These are phyloP conservation scores for Aegotheles bennettii DNA, from an alignment of 2,113 vertebrate species.

Conservation along the genomic window DNA sequence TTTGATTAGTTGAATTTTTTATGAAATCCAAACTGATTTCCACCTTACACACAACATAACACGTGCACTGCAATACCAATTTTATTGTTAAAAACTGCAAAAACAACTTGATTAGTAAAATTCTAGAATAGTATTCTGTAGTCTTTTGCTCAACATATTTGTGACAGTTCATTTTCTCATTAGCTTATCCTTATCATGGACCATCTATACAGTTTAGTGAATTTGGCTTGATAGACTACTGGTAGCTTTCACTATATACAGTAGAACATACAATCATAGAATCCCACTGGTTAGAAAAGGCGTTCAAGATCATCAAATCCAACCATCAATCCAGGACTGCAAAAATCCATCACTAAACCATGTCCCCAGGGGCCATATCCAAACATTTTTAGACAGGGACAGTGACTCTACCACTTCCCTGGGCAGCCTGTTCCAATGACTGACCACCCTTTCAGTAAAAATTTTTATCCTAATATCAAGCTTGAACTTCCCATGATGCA, in stretches of 20 bases:
- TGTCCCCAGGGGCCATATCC: too few relatives aligned
- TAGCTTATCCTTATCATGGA: neutral
- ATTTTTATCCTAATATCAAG: too few relatives aligned
- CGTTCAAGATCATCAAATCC: too few relatives aligned
- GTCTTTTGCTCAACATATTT: neutral
- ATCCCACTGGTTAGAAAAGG: too few relatives aligned
- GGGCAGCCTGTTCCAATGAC: too few relatives aligned
- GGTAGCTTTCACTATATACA: neutral
- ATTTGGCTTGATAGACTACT: neutral
- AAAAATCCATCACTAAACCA: too few relatives aligned
- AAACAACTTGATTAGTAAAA: neutral
- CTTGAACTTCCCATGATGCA: too few relatives aligned
- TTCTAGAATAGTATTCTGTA: neutral
- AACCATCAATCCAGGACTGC: too few relatives aligned
- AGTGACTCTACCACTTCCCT: too few relatives aligned
- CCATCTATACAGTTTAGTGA: neutral
- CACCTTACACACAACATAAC: neutral
- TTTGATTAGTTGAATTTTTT: neutral
- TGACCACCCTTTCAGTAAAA: too few relatives aligned
- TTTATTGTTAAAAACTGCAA: neutral
- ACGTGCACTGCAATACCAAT: accelerated
- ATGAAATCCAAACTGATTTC: neutral
- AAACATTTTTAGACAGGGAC: too few relatives aligned
- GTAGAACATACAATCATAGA: too few relatives aligned
- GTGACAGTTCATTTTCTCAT: neutral